Conservation (phyloP, 2,888 invertebrate genomes). For the Leucophora obtusa region DNA sequence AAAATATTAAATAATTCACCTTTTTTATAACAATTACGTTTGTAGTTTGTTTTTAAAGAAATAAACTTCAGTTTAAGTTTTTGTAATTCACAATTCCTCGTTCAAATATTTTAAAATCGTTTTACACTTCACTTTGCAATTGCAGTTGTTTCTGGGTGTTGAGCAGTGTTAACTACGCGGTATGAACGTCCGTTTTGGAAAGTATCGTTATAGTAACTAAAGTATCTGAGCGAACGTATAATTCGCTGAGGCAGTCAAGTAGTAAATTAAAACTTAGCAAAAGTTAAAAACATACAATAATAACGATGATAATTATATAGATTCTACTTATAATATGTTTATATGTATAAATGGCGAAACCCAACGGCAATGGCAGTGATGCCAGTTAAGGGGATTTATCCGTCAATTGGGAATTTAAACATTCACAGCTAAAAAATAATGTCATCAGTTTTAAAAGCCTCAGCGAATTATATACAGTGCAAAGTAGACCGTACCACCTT, state of each 20-base stretch:
- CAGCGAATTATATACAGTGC: too few species aligned
- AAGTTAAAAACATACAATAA: slow-evolving; percentile 11
- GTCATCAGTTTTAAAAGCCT: too few species aligned
- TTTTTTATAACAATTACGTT: slow-evolving; percentile 31
- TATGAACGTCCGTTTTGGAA: slow-evolving; percentile 72
- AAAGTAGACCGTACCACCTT: too few species aligned
- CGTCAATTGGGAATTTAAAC: neutral
- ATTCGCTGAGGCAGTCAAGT: slow-evolving; percentile 40
- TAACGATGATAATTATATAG: slow-evolving; percentile 1
- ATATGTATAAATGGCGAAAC: neutral
- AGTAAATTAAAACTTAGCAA: slow-evolving; percentile 26
- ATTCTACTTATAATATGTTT: slow-evolving; percentile 2
- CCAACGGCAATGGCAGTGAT: neutral
- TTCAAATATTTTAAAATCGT: slow-evolving; percentile 25
- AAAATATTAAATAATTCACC: slow-evolving; percentile 14
- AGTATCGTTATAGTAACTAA: slow-evolving; percentile 76
- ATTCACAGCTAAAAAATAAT: too few species aligned
- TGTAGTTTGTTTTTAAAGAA: neutral
- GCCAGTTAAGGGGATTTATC: neutral
- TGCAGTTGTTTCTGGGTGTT: neutral
- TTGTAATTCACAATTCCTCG: slow-evolving; percentile 32
- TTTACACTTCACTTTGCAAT: slow-evolving; percentile 19
- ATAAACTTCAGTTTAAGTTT: slow-evolving; percentile 7
- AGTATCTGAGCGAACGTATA: slow-evolving; percentile 53
- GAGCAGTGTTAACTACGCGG: slow-evolving; percentile 41